A percentile compares a stretch with the other conserved stretches of the same genome.
Evolutionary conservation across 2,888 invertebrate genomes (phyloP).

Genomic region (Erebia epiphron): DNA sequence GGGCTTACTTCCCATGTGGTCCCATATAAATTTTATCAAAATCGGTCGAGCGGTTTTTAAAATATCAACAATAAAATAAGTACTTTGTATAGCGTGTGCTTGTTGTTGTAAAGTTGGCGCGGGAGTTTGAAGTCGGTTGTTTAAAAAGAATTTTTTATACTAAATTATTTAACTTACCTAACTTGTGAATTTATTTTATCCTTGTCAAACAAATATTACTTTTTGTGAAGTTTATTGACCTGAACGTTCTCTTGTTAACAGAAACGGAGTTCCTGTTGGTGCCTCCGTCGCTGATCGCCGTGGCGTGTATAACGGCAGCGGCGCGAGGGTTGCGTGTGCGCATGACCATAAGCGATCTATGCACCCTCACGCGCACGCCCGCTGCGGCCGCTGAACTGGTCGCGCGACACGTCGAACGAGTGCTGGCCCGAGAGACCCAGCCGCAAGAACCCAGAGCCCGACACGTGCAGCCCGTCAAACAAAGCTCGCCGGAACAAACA

Average conservation of each 20-base stretch:
- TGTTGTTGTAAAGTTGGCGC: no score
- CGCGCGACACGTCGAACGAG: slow-evolving; percentile 83
- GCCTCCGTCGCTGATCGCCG: slow-evolving; percentile 87
- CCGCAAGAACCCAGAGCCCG: slow-evolving; percentile 70
- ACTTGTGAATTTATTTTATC: neutral
- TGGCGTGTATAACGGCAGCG: slow-evolving; percentile 87
- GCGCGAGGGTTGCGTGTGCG: slow-evolving; percentile 83
- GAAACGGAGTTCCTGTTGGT: slow-evolving; percentile 89
- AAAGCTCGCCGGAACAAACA: slow-evolving; percentile 61
- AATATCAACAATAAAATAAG: no score
- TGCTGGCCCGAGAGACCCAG: slow-evolving; percentile 81
- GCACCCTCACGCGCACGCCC: slow-evolving; percentile 75
- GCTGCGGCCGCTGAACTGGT: slow-evolving; percentile 79
- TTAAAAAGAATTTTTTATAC: no score
- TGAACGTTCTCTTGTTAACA: slow-evolving; percentile 65
- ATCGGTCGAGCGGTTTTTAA: no score
- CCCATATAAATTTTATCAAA: no score
- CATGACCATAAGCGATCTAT: slow-evolving; percentile 72
- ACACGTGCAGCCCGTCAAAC: slow-evolving; percentile 60
- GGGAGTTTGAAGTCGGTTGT: no score
- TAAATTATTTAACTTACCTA: no score
- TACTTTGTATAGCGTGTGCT: no score
- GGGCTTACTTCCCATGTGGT: no score
- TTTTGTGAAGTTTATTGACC: slow-evolving; percentile 21
- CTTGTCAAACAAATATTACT: neutral